Percentiles rank a stretch among this genome's conserved stretches.
phyloP scores from a whole-genome alignment of 2,797 vertebrate genomes.

The Lutra lutra region DNA sequence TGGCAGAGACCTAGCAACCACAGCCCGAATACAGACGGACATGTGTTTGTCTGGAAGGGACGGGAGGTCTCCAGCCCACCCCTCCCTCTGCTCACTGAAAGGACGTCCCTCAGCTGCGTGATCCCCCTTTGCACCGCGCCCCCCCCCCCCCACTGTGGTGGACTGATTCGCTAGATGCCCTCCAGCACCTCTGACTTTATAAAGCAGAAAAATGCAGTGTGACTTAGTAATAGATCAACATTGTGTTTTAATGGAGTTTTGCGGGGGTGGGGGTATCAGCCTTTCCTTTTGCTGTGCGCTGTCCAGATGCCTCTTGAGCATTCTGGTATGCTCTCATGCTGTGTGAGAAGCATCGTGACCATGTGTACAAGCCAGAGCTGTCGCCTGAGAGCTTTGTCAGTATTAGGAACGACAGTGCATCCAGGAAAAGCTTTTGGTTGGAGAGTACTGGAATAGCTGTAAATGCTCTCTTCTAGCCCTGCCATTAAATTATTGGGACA shows the following conservation, averaged over 20 bases:
- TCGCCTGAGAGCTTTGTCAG: constrained; percentile 79
- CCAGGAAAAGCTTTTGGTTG: constrained; percentile 80
- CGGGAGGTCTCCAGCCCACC: constrained; percentile 72
- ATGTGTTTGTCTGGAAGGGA: constrained; percentile 74
- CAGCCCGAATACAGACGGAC: neutral
- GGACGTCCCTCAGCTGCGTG: constrained; percentile 54
- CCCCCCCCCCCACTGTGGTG: constrained; percentile 10
- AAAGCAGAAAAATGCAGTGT: constrained; percentile 64
- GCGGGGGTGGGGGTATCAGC: constrained; percentile 57
- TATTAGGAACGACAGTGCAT: constrained; percentile 83
- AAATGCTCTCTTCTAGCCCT: constrained; percentile 80
- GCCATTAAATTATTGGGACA: constrained; percentile 86
- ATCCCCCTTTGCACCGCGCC: constrained; percentile 65
- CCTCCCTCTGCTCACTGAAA: constrained; percentile 75
- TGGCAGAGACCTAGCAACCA: neutral
- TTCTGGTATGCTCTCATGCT: constrained; percentile 78
- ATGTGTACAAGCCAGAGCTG: constrained; percentile 63
- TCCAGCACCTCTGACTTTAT: constrained; percentile 78
- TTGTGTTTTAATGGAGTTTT: constrained; percentile 67
- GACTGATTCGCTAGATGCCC: constrained; percentile 76
- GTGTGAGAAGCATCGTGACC: constrained; percentile 79
- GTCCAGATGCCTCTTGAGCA: constrained; percentile 71
- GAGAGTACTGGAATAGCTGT: constrained; percentile 78
- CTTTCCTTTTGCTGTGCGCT: constrained; percentile 60
- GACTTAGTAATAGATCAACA: constrained; percentile 79